phyloP scores from a whole-genome alignment of 2,797 vertebrate genomes.

The Rachycentron canadum region DNA sequence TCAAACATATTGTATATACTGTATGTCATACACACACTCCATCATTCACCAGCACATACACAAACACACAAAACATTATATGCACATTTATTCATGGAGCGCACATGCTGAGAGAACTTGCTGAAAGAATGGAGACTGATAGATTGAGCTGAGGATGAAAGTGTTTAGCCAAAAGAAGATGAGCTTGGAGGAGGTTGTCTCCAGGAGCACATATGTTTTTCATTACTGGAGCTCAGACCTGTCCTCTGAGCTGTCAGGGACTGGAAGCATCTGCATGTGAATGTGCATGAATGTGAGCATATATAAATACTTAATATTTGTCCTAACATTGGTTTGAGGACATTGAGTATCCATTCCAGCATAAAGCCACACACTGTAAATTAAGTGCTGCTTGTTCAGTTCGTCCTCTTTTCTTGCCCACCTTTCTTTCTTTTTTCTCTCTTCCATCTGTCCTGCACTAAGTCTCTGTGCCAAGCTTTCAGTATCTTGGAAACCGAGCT shows the following conservation, averaged over 20 bases:
- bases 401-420: slow-evolving; percentile 15
- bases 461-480: slow-evolving; percentile 29
- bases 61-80: slow-evolving; percentile 23
- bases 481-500: slow-evolving; percentile 46
- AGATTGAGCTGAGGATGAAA: slow-evolving; percentile 69
- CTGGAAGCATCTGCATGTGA: slow-evolving; percentile 62
- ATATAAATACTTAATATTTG: slow-evolving; percentile 21
- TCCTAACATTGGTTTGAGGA: slow-evolving; percentile 26
- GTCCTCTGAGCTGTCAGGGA: slow-evolving; percentile 71
- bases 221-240: slow-evolving; percentile 78
- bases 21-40: not conserved
- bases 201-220: slow-evolving; percentile 80
- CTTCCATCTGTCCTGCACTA: slow-evolving; percentile 16
- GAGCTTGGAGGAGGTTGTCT: slow-evolving; percentile 74
- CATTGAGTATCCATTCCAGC: not conserved
- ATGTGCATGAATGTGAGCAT: slow-evolving; percentile 44
- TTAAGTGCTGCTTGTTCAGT: slow-evolving; percentile 16
- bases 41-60: slow-evolving; percentile 13
- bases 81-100: slow-evolving; percentile 22
- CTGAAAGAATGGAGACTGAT: slow-evolving; percentile 60
- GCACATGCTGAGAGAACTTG: slow-evolving; percentile 47
- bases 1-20: slow-evolving; percentile 12
- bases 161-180: slow-evolving; percentile 77
- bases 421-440: slow-evolving; percentile 32
- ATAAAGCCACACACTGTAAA: slow-evolving; percentile 1